These are phyloP conservation scores for Troglohyphantes excavatus DNA, from an alignment of 2,888 invertebrate genomes.

Conservation along the genomic window DNA sequence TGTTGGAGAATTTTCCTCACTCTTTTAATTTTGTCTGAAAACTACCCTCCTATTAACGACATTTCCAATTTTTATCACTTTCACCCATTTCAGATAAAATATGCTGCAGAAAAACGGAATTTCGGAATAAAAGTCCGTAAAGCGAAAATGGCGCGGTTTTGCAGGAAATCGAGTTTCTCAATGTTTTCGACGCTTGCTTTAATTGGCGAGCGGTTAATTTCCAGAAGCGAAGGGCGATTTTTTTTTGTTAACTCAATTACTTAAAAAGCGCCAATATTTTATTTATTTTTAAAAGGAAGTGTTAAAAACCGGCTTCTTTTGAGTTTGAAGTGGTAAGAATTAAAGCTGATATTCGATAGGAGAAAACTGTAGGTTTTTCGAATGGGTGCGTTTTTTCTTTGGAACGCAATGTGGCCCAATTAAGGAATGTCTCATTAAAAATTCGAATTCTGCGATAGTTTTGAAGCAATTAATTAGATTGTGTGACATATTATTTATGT, in stretches of 20 bases:
- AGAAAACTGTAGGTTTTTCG: too few species aligned
- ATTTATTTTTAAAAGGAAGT: too few species aligned
- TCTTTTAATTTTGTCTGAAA: neutral
- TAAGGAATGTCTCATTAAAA: too few species aligned
- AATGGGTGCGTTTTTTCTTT: too few species aligned
- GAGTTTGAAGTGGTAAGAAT: too few species aligned
- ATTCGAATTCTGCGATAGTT: too few species aligned
- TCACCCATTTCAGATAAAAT: conserved; percentile 60
- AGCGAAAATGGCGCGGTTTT: neutral
- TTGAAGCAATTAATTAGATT: too few species aligned
- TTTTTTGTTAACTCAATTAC: conserved; percentile 51
- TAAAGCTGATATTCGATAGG: too few species aligned
- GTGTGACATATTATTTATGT: too few species aligned
- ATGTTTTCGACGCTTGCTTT: conserved; percentile 14
- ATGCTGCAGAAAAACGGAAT: conserved; percentile 53
- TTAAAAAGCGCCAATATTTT: conserved; percentile 12
- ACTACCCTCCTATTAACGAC: conserved; percentile 38
- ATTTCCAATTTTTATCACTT: conserved; percentile 59
- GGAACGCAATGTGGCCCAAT: too few species aligned
- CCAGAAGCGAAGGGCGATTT: neutral
- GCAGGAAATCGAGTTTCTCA: conserved; percentile 30
- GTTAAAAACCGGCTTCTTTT: too few species aligned
- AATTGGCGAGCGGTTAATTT: conserved; percentile 41
- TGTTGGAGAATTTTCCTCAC: conserved; percentile 14
- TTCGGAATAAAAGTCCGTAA: conserved; percentile 28